A percentile compares a stretch with the other conserved stretches of the same genome.
Evolutionary conservation across 2,797 vertebrate species (phyloP).

Genomic region (Malacoraja senta): DNA sequence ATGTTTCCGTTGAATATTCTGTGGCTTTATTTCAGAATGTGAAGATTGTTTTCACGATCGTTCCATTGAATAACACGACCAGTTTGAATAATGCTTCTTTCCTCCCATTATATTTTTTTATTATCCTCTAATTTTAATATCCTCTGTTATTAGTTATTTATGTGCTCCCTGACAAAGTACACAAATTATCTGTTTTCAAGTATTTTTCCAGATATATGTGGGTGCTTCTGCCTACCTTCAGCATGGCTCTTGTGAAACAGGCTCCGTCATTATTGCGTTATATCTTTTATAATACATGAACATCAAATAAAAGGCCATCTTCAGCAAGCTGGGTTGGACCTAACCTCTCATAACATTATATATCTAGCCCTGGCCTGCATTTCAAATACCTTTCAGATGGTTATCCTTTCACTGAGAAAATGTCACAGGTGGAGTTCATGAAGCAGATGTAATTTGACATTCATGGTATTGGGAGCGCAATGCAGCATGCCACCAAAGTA

Average conservation of each 20-base stretch:
- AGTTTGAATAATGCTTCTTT: not conserved
- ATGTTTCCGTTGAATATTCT: not conserved
- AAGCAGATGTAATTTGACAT: not conserved
- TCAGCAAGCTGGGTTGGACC: not conserved
- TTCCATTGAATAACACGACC: not conserved
- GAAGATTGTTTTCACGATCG: not conserved
- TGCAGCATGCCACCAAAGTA: not conserved
- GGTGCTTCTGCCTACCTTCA: not conserved
- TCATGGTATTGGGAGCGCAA: not conserved
- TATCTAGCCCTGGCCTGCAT: not conserved
- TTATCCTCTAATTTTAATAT: not conserved
- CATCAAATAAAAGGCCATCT: not conserved
- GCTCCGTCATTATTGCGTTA: not conserved
- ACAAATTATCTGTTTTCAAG: not conserved
- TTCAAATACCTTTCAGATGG: not conserved
- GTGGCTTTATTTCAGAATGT: not conserved
- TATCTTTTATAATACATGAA: not conserved
- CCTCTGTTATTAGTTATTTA: not conserved
- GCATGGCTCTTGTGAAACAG: not conserved
- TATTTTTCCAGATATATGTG: too few species aligned
- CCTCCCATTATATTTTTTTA: not conserved
- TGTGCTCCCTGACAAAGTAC: not conserved
- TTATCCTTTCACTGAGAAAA: not conserved
- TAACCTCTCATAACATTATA: not conserved
- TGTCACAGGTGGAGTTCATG: not conserved